Base-by-base conservation (phyloP, 1,140 invertebrate genomes). In the Dufourea novaeangliae region DNA sequence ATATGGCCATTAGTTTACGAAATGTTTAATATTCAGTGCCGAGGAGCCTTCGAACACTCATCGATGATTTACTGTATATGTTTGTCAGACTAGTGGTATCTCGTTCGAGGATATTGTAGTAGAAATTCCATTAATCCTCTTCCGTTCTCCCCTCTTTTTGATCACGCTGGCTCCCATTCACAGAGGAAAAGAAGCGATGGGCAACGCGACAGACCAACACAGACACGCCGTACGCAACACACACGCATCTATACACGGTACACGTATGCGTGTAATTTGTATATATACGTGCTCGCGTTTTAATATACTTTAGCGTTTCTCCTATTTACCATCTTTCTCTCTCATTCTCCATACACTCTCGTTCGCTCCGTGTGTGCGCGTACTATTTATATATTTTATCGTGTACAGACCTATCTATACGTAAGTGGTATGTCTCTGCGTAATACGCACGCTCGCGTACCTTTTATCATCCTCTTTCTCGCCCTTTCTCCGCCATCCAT, bases 371-470 rank as follows among this genome's bases (percentile, higher is more conserved):
- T 78, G 66, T 78, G 66, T 52, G 61, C 75, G 68, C 67, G 72
- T 69, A 83, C 78, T 77, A 80, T 83, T 80, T 70, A 57, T 78
- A 76, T 75, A 72, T 77, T 81, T 75, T 52, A 77, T 82, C 59
- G 44, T 79, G 68, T 84, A 85, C 69, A 79, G 86, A 87, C 69
- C 88, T 91, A 90, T 88, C 89, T 90, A 90, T 88, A 82, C 85
- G 82, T 91, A 88, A 88, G 77, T 86, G 83, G 80, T 82, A 82
- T 86, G 77, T 86, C 41, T 73, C 70, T 54, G 83, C 66, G 71
- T 71, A 34, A 41, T 80, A 79, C 83, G 67, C 66, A 68, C 52
- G 66, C 76, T 64, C 63, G 77, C 66, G 70, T 71, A 83, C 54
- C 50, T 76, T 34, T 57, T 27, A 34, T 62, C 59, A 37, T 61